Base-by-base conservation (phyloP, 1,140 invertebrate species). In the Tetranychus cinnabarinus region DNA sequence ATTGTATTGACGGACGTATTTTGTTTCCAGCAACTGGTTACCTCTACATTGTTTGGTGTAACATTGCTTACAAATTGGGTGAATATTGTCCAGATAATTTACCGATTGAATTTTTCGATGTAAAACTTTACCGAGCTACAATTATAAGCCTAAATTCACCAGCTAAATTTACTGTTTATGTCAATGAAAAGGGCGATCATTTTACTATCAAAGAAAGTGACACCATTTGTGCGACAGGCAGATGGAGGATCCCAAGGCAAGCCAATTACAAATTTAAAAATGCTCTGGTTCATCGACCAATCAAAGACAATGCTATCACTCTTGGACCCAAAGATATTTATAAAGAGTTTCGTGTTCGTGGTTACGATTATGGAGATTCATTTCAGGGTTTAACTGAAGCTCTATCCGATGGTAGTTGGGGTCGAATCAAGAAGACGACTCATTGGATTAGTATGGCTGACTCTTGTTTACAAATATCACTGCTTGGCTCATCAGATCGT, bases 11-110 rank as follows among this genome's bases (percentile, higher is more conserved):
- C 74, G 92, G 90, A 13, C 79, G 91, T 69, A 77, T 92, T 42
- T 73, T 97, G 3, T 97, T 89, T 75, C 92, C 93, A 12, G 91
- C 90, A 54, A 95, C 91, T 50, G 92, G 90, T 8, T 95, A 97
- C 69, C 67, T 74, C n/a, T 47, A 48, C 15, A n/a, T 78, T 52
- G 77, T 74, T 1, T 78, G 77, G 77, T 71, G 71, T 65, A 85
- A 87, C 0, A 80, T 91, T 62, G 88, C 90, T 70, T 57, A n/a
- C 2, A 52, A 52, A 57, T 34, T 57, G 15, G 56, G 39, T 3
- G 56, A 35, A 57, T 15, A n/a, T n/a, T 7, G 70, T 31, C 61
- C 71, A 31, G 2, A 91, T 89, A 72, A 72, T 89, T 76, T 66
- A 13, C 80, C 88, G 0, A 81, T 97, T 0, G 74, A 86, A 4